Base-by-base conservation (phyloP, 2,888 invertebrate species). In the Agriopis aurantiaria region DNA sequence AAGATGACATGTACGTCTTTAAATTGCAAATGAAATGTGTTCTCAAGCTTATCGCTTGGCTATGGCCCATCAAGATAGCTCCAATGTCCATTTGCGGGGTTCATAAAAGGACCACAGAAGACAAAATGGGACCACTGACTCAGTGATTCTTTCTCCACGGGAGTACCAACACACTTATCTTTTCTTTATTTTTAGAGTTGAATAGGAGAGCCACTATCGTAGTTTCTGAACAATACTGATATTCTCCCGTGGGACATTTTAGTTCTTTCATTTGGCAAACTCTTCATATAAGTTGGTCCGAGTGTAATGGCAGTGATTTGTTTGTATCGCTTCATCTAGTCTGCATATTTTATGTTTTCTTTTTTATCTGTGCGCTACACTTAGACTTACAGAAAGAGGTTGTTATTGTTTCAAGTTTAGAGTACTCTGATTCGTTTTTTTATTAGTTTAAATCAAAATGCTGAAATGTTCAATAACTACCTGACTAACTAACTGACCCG, bases 11-110 rank as follows among this genome's bases (percentile, higher is more conserved):
- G 77, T 72, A 71, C 73, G 69, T 76, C 82, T 80, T 73, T 79
- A 82, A 83, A 85, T 85, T 82, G 82, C 83, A 85, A 85, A 88
- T 85, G 82, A 83, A 85, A 86, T 82, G 80, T 84, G 82, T 85
- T 86, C 86, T 84, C 81, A 83, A 81, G 85, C 83, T 85, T 85
- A 88, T 86, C 86, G 83, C 81, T 80, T 80, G 74, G 82, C 78
- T 68, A 82, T 80, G 81, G 80, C 77, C 80, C 82, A 88, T 88
- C 85, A 84, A 84, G 85, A 84, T 86, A 82, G 74, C 71, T 75
- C 73, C 72, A 75, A 77, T 78, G 81, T 78, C 83, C 82, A 82
- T 85, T 85, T 83, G 84, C 80, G 79, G 76, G 73, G 78, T 70
- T 80, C 78, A 79, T 82, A 86, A 86, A 87, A 85, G 82, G 83